Evolutionary conservation across 2,888 invertebrate species (phyloP).

Genomic region (Clepsis dumicolana): DNA sequence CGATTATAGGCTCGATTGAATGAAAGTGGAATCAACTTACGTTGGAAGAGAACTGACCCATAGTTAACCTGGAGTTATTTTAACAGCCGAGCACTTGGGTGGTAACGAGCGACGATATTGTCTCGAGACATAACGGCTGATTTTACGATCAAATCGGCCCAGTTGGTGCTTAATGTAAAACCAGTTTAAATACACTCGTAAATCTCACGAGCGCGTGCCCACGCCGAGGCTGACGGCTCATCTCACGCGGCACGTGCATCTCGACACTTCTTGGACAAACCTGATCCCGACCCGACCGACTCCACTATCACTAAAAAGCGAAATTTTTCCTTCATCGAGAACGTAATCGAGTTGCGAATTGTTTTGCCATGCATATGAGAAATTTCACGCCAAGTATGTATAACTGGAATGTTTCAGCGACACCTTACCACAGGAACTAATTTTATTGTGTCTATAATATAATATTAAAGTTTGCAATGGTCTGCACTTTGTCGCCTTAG

Average conservation of each 20-base stretch:
- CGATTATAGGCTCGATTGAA: slow-evolving; percentile 47
- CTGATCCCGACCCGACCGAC: slow-evolving; percentile 28
- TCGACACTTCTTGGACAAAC: slow-evolving; percentile 38
- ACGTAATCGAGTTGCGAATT: not conserved
- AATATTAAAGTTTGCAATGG: not conserved
- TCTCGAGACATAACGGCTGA: slow-evolving; percentile 76
- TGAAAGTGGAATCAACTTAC: slow-evolving; percentile 50
- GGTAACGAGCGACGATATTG: slow-evolving; percentile 78
- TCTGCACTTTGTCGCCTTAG: not conserved
- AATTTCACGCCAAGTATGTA: not conserved
- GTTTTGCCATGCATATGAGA: slow-evolving; percentile 7
- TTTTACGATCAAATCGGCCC: slow-evolving; percentile 82
- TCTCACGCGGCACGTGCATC: slow-evolving; percentile 57
- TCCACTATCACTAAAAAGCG: slow-evolving; percentile 24
- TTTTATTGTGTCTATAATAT: slow-evolving; percentile 2
- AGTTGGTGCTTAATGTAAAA: slow-evolving; percentile 81
- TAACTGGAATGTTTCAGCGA: not conserved
- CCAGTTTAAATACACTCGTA: slow-evolving; percentile 84
- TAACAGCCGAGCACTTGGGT: slow-evolving; percentile 74
- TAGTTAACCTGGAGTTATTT: slow-evolving; percentile 77
- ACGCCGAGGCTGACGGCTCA: slow-evolving; percentile 67
- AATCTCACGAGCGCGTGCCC: slow-evolving; percentile 79
- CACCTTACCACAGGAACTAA: not conserved
- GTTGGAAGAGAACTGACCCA: slow-evolving; percentile 62
- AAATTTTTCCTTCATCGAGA: not conserved